Percentiles rank a stretch among this genome's conserved stretches.
Conservation (phyloP, 2,113 vertebrate species). For the Paradoxurus hermaphroditus region DNA sequence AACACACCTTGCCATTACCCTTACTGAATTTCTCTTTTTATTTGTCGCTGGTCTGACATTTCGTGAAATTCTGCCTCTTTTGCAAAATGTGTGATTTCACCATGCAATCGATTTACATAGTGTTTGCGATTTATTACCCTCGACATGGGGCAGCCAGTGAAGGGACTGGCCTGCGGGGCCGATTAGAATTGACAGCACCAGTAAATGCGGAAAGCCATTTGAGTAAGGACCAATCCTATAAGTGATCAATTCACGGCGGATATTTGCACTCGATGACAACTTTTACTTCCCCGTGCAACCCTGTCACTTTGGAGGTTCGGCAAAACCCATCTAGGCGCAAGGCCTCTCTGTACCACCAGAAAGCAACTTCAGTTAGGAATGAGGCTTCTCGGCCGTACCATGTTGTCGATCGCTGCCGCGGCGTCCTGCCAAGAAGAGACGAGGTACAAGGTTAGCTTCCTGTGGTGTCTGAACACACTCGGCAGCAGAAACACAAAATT, state of each 20-base stretch:
- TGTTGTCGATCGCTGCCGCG: constrained; percentile 97
- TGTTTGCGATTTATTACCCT: neutral
- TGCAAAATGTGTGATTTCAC: constrained; percentile 19
- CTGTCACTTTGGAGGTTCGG: neutral
- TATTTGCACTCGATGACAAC: neutral
- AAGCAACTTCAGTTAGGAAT: neutral
- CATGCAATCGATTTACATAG: neutral
- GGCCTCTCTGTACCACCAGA: neutral
- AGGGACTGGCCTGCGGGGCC: neutral
- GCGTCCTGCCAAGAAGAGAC: constrained; percentile 88
- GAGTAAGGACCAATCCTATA: neutral
- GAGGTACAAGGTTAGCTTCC: neutral
- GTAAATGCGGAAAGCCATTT: neutral
- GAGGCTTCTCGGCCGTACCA: constrained; percentile 83
- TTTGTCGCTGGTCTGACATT: neutral
- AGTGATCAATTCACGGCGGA: neutral
- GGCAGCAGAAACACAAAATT: neutral
- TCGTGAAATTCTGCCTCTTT: neutral
- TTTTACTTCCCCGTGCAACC: neutral
- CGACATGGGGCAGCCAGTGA: neutral
- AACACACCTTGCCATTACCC: neutral
- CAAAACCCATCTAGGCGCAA: neutral
- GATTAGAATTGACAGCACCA: neutral
- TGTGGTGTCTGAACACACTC: neutral
- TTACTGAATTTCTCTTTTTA: neutral